Evolutionary conservation across 2,888 invertebrate species (phyloP), one percentile per base, ranked within the genome.

Genomic region (Dicranocentrus wangi): DNA sequence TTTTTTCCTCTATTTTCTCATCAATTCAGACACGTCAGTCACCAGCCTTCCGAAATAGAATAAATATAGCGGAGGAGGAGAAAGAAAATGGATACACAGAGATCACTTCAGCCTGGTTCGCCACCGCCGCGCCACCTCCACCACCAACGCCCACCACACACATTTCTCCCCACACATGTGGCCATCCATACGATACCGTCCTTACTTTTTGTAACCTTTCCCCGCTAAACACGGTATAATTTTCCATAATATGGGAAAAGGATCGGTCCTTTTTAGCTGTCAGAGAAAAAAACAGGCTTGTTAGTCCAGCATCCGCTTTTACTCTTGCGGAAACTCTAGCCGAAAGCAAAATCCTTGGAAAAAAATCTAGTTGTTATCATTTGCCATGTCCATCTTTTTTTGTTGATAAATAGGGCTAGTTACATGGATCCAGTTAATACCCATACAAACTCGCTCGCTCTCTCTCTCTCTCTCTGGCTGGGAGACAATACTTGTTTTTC

Each of bases 11-110:
- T 21, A 25, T 55, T 55, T 55, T 55, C 55, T 55, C 55, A 55
- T 55, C 55, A 55, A 55, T 55, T 55, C 55, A 55, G 25, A 55
- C 55, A 55, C 55, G 55, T 55, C 55, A 55, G 55, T 51, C 2
- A 23, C 10, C 32, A 32, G 32, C 5, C 5, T 32, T 10, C 10
- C 32, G 39, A 61, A 61, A 61, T 61, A 21, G 39, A 61, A 61
- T 61, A 61, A 61, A 61, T 32, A 32, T 19, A 61, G 15, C 47
- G 15, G 17, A 47, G 8, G 15, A 47, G 17, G n/a, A 47, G 13
- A 47, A 2, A 39, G 13, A 39, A 13, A 5, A 39, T 39, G 13
- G 13, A 47, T 15, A 47, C 13, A 47, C 17, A 47, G 13, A 25
- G 23, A 55, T 1, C 23, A 23, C 55, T 13, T 55, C 25, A 55